Conservation (phyloP, 2,888 invertebrate genomes). For the Eumerus sabulonum region DNA sequence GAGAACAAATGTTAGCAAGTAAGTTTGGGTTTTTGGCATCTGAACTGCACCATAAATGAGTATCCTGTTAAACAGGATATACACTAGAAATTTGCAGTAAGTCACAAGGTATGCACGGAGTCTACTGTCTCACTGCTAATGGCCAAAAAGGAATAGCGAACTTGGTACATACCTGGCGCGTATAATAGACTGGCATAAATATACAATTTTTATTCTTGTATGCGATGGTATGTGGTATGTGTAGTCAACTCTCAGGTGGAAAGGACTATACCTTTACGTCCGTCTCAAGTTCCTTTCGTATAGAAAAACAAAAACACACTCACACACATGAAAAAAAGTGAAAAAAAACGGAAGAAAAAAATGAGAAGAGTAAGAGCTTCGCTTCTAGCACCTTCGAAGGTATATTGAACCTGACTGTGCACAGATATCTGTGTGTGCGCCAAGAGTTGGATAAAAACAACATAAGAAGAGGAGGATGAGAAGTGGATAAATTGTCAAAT, state of each 20-base stretch:
- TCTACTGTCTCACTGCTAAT: conserved; percentile 24
- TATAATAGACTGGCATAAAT: conserved; percentile 32
- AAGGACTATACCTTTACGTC: conserved; percentile 63
- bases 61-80: conserved; percentile 54
- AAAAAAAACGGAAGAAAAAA: conserved; percentile 21
- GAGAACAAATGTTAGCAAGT: conserved; percentile 5
- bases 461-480: conserved; percentile 18
- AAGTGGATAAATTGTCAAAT: conserved; percentile 56
- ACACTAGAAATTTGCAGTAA: neutral
- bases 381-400: conserved; percentile 64
- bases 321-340: conserved; percentile 21
- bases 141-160: conserved; percentile 45
- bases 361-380: conserved; percentile 48
- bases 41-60: conserved; percentile 56
- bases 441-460: conserved; percentile 52
- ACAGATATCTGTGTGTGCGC: conserved; percentile 27
- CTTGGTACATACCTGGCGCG: conserved; percentile 43
- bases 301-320: conserved; percentile 6
- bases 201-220: conserved; percentile 46
- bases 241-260: conserved; percentile 36
- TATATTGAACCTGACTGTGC: conserved; percentile 58
- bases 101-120: no score
- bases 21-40: conserved; percentile 46
- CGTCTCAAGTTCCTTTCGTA: conserved; percentile 61
- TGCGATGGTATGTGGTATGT: conserved; percentile 13